Evolutionary conservation across 1,140 invertebrate genomes (phyloP), one percentile per base, ranked within the genome.

Genomic region (Chrysomallon squamiferum): DNA sequence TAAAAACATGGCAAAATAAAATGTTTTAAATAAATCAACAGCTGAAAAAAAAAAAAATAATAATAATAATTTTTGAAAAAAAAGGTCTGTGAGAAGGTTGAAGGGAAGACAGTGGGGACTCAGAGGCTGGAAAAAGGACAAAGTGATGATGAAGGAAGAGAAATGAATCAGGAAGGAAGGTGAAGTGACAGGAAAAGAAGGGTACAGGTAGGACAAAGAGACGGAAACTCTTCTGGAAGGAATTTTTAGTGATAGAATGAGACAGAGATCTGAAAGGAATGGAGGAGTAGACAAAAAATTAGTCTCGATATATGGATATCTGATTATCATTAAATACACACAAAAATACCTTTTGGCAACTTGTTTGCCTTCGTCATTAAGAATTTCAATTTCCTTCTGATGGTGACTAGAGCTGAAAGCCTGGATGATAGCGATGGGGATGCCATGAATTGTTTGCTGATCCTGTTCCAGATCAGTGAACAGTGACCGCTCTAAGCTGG

Each of bases 351-450:
- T 94, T 78, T 94, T 93, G 54, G 94, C 93, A 35, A 96, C 88
- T 86, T 91, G 93, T 84, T 95, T 93, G 4, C 95, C 95, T 83
- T 96, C 94, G 76, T 95, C 93, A 64, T 93, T 89, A 35, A 98
- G 87, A 75, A 91, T 90, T 62, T 92, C 87, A 9, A 92, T 86
- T 82, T 95, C 94, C 72, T 93, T 91, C 81, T 95, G 93, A 75
- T 92, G 91, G 70, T 94, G 90, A 69, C 89, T 88, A 33, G 92
- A 88, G 81, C 96, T 93, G 78, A 94, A 93, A 59, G 95, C 90
- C 84, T 96, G 94, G 82, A 97, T 90, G 72, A 97, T 90, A 32
- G 96, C 93, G 72, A 96, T 92, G 1, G 95, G 95, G 68, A 97
- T 87, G 69, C 94, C 93, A 86, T 94, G 89, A 79, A 95, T 93